Conservation (phyloP, 2,113 vertebrate genomes). For the Pterophyllum scalare region DNA sequence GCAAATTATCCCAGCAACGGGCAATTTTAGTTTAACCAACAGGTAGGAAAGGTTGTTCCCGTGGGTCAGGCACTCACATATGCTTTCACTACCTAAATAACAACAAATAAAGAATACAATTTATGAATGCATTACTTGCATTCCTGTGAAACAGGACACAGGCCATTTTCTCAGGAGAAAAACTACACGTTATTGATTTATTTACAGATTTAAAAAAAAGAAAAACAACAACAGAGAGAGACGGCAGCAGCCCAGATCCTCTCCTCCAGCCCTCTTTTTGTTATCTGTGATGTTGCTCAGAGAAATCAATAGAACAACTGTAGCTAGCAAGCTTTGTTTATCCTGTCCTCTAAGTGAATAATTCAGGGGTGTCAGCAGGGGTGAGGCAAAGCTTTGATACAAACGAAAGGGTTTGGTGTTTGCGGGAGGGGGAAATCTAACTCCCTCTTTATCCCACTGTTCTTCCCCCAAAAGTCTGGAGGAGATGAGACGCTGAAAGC, state of each 20-base stretch:
- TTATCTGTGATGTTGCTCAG: slow-evolving; percentile 73
- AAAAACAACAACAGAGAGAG: slow-evolving; percentile 15
- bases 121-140: slow-evolving; percentile 52
- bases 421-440: slow-evolving; percentile 12
- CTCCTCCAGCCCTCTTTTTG: slow-evolving; percentile 65
- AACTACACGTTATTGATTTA: slow-evolving; percentile 68
- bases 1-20: slow-evolving; percentile 59
- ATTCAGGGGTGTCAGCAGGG: slow-evolving; percentile 66
- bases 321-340: slow-evolving; percentile 70
- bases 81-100: slow-evolving; percentile 41
- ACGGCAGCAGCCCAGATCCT: slow-evolving; percentile 35
- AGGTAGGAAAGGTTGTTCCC: slow-evolving; percentile 57
- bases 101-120: slow-evolving; percentile 23
- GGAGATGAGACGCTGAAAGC: slow-evolving; percentile 32
- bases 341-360: slow-evolving; percentile 74
- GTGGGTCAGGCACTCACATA: slow-evolving; percentile 22
- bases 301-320: slow-evolving; percentile 76
- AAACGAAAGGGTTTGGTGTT: slow-evolving; percentile 62
- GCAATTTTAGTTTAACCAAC: slow-evolving; percentile 59
- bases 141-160: slow-evolving; percentile 54
- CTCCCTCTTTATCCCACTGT: slow-evolving; percentile 14
- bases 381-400: slow-evolving; percentile 66
- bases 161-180: slow-evolving; percentile 61
- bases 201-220: slow-evolving; percentile 45
- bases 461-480: slow-evolving; percentile 16